Conservation (phyloP, 2,888 invertebrate species). For the Apeira syringaria region DNA sequence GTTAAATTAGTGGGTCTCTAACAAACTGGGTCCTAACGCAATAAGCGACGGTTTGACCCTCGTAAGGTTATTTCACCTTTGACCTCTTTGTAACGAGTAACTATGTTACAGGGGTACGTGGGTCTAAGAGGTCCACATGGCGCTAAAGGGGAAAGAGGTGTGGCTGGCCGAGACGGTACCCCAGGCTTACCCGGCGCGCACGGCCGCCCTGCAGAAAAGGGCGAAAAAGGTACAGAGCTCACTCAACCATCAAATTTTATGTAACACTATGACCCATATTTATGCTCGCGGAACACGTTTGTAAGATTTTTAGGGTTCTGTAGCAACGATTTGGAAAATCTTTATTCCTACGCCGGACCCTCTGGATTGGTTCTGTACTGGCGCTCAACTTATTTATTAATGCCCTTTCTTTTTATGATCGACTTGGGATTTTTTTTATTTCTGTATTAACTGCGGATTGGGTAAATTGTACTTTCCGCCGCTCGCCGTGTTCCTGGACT, state of each 20-base stretch:
- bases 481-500: constrained; percentile 17
- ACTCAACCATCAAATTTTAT: constrained; percentile 82
- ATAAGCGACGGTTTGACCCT: constrained; percentile 74
- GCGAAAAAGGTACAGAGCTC: constrained; percentile 85
- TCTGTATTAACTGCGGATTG: constrained; percentile 41
- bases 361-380: constrained; percentile 54
- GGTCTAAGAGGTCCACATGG: constrained; percentile 84
- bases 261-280: constrained; percentile 76
- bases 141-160: constrained; percentile 86
- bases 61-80: constrained; percentile 66
- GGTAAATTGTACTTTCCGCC: constrained; percentile 20
- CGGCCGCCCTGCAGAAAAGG: constrained; percentile 88
- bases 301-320: constrained; percentile 73
- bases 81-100: constrained; percentile 53
- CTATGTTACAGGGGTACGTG: constrained; percentile 73
- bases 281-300: constrained; percentile 68
- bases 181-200: constrained; percentile 84
- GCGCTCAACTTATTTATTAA: constrained; percentile 64
- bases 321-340: constrained; percentile 76
- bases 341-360: constrained; percentile 66
- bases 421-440: constrained; percentile 51
- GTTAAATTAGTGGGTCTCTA: constrained; percentile 59
- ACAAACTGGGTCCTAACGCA: constrained; percentile 68
- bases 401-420: constrained; percentile 61
- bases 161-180: constrained; percentile 87